Evolutionary conservation across 2,888 invertebrate genomes (phyloP).

Genomic region (Troilus luridus): DNA sequence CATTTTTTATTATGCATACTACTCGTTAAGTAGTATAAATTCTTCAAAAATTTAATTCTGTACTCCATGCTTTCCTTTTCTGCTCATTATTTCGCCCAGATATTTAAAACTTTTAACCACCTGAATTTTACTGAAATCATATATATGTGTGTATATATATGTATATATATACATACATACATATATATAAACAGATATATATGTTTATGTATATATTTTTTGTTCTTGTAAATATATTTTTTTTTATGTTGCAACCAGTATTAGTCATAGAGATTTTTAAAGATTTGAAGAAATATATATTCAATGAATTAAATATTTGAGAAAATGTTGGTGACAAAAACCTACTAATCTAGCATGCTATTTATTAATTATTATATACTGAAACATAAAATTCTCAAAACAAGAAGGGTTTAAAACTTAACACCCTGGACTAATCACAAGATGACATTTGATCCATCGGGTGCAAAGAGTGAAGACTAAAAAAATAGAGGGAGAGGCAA

Average conservation of each 20-base stretch:
- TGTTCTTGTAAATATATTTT: not conserved
- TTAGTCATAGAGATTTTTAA: not conserved
- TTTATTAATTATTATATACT: not conserved
- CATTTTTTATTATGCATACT: too few relatives aligned
- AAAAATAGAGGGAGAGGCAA: not conserved
- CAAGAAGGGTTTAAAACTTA: not conserved
- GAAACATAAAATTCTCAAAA: not conserved
- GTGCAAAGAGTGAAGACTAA: not conserved
- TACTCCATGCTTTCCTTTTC: too few relatives aligned
- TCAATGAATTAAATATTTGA: too few relatives aligned
- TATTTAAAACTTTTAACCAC: too few relatives aligned
- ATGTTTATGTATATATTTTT: not conserved
- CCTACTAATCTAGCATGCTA: not conserved
- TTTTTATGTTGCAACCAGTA: not conserved
- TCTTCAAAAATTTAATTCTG: too few relatives aligned
- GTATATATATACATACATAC: too few relatives aligned
- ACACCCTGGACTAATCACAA: not conserved
- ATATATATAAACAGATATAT: too few relatives aligned
- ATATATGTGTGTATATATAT: too few relatives aligned
- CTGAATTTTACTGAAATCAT: too few relatives aligned
- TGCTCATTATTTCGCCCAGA: too few relatives aligned
- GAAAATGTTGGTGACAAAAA: not conserved
- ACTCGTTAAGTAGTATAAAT: too few relatives aligned
- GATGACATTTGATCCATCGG: not conserved
- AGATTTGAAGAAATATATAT: not conserved